Conservation (phyloP, 2,113 vertebrate species). For the Tylochromis polylepis region DNA sequence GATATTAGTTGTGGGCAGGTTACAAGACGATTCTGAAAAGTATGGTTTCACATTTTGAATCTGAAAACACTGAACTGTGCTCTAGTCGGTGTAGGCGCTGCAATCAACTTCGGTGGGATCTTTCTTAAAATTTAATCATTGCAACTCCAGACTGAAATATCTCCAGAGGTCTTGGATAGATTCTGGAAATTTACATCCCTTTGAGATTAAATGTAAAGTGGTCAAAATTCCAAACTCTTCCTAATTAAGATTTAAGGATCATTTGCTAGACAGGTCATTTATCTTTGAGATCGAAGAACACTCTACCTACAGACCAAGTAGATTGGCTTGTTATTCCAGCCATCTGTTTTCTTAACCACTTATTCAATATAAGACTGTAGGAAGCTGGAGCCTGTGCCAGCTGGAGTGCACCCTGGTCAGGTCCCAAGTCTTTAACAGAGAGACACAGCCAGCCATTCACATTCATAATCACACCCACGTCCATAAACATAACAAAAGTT, state of each 20-base stretch:
- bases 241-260: background rate
- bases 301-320: background rate
- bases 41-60: background rate
- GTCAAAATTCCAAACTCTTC: background rate
- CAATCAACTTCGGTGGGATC: background rate
- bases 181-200: background rate
- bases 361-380: background rate
- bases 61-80: background rate
- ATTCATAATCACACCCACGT: background rate
- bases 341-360: background rate
- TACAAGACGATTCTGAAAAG: background rate
- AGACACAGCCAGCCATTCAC: background rate
- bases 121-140: background rate
- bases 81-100: fast-evolving
- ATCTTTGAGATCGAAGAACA: fast-evolving
- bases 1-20: background rate
- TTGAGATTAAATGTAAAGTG: background rate
- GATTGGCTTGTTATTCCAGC: background rate
- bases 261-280: background rate
- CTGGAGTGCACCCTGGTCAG: background rate
- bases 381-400: background rate
- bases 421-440: background rate
- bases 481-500: background rate
- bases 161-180: background rate
- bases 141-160: background rate